Conservation (phyloP, 2,888 invertebrate genomes). For the Orthosia gothica region DNA sequence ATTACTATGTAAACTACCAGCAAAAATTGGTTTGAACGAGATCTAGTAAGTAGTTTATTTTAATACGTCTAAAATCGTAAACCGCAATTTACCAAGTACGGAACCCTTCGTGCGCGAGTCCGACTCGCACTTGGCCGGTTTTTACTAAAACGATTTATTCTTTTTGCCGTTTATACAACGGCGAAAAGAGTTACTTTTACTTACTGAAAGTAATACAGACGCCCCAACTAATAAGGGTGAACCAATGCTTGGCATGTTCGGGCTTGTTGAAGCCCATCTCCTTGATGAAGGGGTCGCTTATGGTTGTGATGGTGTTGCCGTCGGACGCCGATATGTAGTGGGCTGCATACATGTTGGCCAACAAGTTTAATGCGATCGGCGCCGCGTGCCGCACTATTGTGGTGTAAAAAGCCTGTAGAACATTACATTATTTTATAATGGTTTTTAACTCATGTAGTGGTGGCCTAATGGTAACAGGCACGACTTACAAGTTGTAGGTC, state of each 20-base stretch:
- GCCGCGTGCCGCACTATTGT: conserved; percentile 90
- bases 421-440: too few relatives aligned
- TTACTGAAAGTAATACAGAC: conserved; percentile 70
- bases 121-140: too few relatives aligned
- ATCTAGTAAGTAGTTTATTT: too few relatives aligned
- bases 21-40: too few relatives aligned
- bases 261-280: rapidly evolving
- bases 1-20: too few relatives aligned
- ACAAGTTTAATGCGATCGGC: conserved; percentile 89
- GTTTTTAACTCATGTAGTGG: too few relatives aligned
- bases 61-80: too few relatives aligned
- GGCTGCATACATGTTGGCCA: conserved; percentile 84
- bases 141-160: rapidly evolving
- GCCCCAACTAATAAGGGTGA: conserved; percentile 63
- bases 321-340: conserved; percentile 56
- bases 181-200: conserved; percentile 43
- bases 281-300: conserved; percentile 72
- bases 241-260: conserved; percentile 62
- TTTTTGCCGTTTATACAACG: background rate
- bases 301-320: conserved; percentile 67
- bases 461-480: too few relatives aligned
- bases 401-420: conserved; percentile 72
- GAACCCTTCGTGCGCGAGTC: too few relatives aligned
- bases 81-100: too few relatives aligned
- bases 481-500: too few relatives aligned